A percentile compares a stretch with the other conserved stretches of the same genome.
phyloP scores from a whole-genome alignment of 2,113 vertebrate genomes.

The Myotis brandtii region DNA sequence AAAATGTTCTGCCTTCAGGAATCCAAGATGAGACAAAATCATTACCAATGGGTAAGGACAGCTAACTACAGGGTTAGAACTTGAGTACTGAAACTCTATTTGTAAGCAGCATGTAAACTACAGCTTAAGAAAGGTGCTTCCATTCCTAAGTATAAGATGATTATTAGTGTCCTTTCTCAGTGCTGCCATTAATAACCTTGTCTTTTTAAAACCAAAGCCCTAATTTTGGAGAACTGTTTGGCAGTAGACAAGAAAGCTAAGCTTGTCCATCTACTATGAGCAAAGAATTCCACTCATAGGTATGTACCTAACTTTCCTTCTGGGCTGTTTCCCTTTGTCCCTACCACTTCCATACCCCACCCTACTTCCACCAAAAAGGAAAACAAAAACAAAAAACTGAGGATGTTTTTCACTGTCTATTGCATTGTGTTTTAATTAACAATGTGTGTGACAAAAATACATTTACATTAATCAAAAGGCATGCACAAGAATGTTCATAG shows the following conservation, averaged over 20 bases:
- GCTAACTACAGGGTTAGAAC: not conserved
- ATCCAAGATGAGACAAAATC: slow-evolving; percentile 10
- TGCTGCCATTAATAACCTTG: not conserved
- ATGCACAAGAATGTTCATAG: not conserved
- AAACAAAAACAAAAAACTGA: not conserved
- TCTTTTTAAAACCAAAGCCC: not conserved
- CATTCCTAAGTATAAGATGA: not conserved
- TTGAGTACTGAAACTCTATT: not conserved
- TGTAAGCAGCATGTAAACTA: not conserved
- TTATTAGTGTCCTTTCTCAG: not conserved
- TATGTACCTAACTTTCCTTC: not conserved
- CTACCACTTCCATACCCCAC: not conserved
- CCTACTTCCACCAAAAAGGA: not conserved
- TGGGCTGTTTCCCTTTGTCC: not conserved
- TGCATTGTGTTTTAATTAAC: not conserved
- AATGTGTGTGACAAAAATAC: not conserved
- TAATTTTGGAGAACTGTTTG: not conserved
- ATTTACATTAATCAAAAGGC: not conserved
- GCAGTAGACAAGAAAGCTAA: not conserved
- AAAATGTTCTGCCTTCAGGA: slow-evolving; percentile 45
- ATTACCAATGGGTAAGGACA: not conserved
- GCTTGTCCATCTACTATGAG: not conserved
- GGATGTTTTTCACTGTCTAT: not conserved
- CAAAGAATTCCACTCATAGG: not conserved
- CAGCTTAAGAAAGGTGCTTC: not conserved